Base-by-base conservation (phyloP, 2,113 vertebrate genomes). In the Leucoraja erinaceus region DNA sequence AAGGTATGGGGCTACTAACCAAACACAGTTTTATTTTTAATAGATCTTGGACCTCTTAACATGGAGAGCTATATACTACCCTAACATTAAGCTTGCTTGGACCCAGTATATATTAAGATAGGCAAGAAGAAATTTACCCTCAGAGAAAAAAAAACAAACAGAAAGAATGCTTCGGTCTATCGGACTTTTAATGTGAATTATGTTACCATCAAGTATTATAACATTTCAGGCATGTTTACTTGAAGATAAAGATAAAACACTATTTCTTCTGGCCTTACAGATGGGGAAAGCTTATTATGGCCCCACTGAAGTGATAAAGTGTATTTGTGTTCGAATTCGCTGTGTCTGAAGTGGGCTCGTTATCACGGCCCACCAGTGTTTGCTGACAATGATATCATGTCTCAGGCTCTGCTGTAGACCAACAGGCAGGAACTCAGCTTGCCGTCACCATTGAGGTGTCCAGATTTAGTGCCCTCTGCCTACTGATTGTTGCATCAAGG, bases 281-380 rank as follows among this genome's bases (percentile, higher is more conserved):
- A 91, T 91, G 61, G 31, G 66, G 6, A 68, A 72, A 91, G 88
- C 63, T 33, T 91, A 47, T 91, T 77, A 31, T 59, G 77, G 76
- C 47, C 81, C 81, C 93, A 47, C 78, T 68, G 81, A 75, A 74
- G 93, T 84, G 93, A 93, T 84, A 93, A 86, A 84, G 92, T 72
- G 61, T 88, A 84, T 93, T 93, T 93, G 81, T 74, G 79, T 93
- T 93, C 88, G 38, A 93, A 56, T 84, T 93, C 93, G 86, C 93
- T 66, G 16, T 56, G 93, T 84, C 93, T 84, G 79, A 84, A 93
- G 93, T 88, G 79, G 93, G 79, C 54, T 93, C 81, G 86, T 93
- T 93, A 93, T 93, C 93, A 72, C 47, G 28, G 56, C 25, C 63
- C 79, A 59, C 68, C 74, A 93, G 88, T 93, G 61, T 84, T 59